A percentile compares a stretch with the other conserved stretches of the same genome.
Conservation (phyloP, 2,113 vertebrate species). For the Platichthys flesus region DNA sequence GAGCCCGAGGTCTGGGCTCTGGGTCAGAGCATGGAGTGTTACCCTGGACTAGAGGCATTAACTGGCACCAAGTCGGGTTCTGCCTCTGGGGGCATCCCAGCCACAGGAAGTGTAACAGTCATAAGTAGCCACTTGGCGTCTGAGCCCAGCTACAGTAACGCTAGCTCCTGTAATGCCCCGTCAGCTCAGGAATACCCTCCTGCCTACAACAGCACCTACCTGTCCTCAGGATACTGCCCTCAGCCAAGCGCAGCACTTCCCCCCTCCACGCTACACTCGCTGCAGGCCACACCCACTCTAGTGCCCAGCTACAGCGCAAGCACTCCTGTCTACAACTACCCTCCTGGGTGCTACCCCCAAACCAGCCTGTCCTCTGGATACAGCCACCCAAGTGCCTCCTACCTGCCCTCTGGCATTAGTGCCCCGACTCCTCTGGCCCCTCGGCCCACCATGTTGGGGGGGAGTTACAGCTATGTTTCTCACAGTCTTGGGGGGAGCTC, state of each 20-base stretch:
- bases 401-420: constrained; percentile 86
- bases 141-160: constrained; percentile 83
- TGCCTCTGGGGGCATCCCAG: constrained; percentile 77
- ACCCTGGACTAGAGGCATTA: constrained; percentile 87
- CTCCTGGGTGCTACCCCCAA: constrained; percentile 81
- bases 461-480: constrained; percentile 83
- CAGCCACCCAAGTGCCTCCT: constrained; percentile 85
- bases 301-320: constrained; percentile 86
- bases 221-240: constrained; percentile 88
- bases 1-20: constrained; percentile 89
- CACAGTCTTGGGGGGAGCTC: constrained; percentile 75
- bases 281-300: constrained; percentile 79
- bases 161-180: constrained; percentile 62
- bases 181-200: constrained; percentile 88
- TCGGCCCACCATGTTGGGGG: constrained; percentile 79
- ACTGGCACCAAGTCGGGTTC: constrained; percentile 81
- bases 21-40: constrained; percentile 83
- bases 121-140: constrained; percentile 75
- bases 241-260: constrained; percentile 83
- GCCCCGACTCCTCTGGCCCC: constrained; percentile 87
- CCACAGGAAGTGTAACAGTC: constrained; percentile 84
- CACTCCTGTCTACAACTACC: constrained; percentile 88
- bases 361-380: constrained; percentile 84
- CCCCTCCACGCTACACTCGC: constrained; percentile 76
- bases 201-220: constrained; percentile 87